These are phyloP conservation scores for Tromatobia lineatoria DNA, from an alignment of 2,888 invertebrate species.

Conservation along the genomic window DNA sequence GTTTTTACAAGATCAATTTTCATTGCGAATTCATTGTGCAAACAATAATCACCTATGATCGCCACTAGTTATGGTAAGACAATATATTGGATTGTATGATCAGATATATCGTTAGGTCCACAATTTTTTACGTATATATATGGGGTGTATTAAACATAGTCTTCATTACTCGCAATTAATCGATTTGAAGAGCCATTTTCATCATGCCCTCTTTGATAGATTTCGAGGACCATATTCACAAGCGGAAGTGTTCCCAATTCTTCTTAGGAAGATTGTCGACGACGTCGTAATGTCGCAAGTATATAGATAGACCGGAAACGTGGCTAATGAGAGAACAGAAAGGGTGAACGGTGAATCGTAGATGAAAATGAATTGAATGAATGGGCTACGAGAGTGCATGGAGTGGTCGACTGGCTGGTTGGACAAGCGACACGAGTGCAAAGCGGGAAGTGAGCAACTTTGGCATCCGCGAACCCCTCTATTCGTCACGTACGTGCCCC, in stretches of 20 bases:
- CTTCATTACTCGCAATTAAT: constrained; percentile 35
- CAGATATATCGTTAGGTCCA: no score
- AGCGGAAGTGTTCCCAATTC: constrained; percentile 65
- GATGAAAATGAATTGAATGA: constrained; percentile 85
- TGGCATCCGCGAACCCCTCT: constrained; percentile 55
- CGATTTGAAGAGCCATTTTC: constrained; percentile 18
- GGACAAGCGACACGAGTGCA: constrained; percentile 76
- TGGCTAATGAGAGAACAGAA: constrained; percentile 83
- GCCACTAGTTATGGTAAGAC: no score
- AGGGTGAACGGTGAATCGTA: constrained; percentile 82
- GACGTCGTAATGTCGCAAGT: constrained; percentile 46
- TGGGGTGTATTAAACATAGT: not conserved
- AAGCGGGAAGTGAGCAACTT: constrained; percentile 84
- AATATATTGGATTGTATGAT: no score
- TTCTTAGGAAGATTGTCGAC: constrained; percentile 41
- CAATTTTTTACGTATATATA: not conserved
- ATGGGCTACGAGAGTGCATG: constrained; percentile 77
- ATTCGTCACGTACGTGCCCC: constrained; percentile 27
- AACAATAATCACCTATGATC: no score
- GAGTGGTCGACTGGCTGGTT: constrained; percentile 74
- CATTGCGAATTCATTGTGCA: no score
- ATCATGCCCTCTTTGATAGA: not conserved
- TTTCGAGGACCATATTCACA: constrained; percentile 41
- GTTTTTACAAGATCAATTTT: no score
- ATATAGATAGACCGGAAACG: constrained; percentile 79